Percentiles rank a stretch among this genome's conserved stretches.
Conservation (phyloP, 2,113 vertebrate genomes). For the human (Homo sapiens) region DNA sequence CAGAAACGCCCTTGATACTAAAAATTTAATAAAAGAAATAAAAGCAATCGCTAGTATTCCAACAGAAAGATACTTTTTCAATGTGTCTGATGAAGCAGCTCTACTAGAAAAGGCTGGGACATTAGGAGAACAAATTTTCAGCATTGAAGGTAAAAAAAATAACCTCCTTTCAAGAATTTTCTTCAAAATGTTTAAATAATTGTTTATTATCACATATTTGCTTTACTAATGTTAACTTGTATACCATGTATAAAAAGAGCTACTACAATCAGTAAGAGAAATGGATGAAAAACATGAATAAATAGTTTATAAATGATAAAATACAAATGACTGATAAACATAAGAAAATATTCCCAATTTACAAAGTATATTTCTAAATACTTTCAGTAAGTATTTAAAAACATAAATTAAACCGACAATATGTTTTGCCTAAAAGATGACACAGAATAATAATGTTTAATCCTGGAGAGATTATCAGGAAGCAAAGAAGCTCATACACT, state of each 20-base stretch:
- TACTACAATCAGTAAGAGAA: neutral
- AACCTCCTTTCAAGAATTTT: neutral
- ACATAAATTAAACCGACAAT: neutral
- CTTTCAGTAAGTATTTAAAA: slow-evolving; percentile 1
- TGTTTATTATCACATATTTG: neutral
- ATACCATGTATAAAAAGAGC: neutral
- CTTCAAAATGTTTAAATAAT: neutral
- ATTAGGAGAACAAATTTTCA: slow-evolving; percentile 95
- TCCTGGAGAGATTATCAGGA: neutral
- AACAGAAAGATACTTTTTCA: slow-evolving; percentile 94
- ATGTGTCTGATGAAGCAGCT: slow-evolving; percentile 92
- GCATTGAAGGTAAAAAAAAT: slow-evolving; percentile 91
- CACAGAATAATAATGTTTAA: neutral
- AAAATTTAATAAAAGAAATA: slow-evolving; percentile 94
- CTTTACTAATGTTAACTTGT: neutral
- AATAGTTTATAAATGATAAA: neutral
- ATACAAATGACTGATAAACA: neutral
- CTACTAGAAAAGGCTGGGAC: slow-evolving; percentile 94
- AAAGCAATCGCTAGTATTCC: slow-evolving; percentile 95
- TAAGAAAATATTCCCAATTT: neutral
- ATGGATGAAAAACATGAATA: neutral
- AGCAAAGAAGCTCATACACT: neutral
- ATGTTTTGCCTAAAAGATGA: neutral
- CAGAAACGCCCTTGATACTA: slow-evolving; percentile 90
- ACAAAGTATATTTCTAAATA: no score